Evolutionary conservation across 2,113 vertebrate species (phyloP).

Genomic region (Actenoides hombroni): DNA sequence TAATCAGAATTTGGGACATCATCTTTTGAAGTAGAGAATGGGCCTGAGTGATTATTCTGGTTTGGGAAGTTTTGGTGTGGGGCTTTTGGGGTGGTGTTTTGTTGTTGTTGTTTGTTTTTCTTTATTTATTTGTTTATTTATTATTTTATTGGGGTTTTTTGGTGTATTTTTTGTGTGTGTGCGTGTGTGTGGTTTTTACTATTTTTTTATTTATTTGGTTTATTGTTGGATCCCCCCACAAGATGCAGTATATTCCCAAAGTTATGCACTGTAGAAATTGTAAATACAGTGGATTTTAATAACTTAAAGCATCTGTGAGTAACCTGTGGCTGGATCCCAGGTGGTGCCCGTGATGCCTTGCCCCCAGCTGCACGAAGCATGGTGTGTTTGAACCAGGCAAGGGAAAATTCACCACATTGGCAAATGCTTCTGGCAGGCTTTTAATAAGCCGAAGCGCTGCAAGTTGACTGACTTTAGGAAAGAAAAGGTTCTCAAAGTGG

Average conservation of each 20-base stretch:
- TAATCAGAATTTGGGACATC: not conserved
- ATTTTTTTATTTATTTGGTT: too few relatives aligned
- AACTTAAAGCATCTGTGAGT: not conserved
- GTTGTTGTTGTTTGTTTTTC: too few relatives aligned
- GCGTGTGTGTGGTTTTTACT: too few relatives aligned
- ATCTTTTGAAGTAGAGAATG: not conserved
- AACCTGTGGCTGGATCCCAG: not conserved
- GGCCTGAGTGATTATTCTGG: not conserved
- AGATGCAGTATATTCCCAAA: not conserved
- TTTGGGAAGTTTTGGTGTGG: not conserved
- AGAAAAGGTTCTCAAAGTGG: not conserved
- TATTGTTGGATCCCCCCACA: too few relatives aligned
- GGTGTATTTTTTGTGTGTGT: not conserved
- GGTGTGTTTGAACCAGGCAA: not conserved
- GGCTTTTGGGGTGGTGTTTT: too few relatives aligned
- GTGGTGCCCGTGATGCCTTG: not conserved
- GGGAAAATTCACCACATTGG: not conserved
- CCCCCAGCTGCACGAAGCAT: not conserved
- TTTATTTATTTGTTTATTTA: not conserved
- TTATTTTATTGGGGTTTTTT: too few relatives aligned
- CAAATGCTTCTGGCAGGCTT: not conserved
- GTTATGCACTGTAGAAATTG: rapidly evolving
- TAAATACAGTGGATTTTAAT: not conserved
- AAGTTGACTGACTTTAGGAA: rapidly evolving
- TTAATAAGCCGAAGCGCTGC: not conserved